A percentile compares a stretch with the other conserved stretches of the same genome.
Evolutionary conservation across 2,113 vertebrate species (phyloP).

Genomic region (Corythornis cristatus): DNA sequence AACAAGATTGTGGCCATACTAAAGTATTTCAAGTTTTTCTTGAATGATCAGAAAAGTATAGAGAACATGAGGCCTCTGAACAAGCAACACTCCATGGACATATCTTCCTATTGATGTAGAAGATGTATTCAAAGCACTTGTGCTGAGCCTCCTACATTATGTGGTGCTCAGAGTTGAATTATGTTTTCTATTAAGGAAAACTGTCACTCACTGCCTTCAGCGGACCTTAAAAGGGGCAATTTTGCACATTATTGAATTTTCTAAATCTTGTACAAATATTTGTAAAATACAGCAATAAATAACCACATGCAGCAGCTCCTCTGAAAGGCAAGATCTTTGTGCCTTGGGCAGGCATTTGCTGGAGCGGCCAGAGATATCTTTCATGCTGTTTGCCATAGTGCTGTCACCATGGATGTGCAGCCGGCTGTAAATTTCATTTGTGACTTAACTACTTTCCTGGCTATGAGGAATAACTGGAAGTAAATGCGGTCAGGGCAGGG

Average conservation of each 20-base stretch:
- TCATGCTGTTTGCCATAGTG: conserved; percentile 21
- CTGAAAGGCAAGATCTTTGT: conserved; percentile 22
- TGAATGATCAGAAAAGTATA: neutral
- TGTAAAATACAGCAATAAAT: conserved; percentile 59
- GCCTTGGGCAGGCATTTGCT: conserved; percentile 26
- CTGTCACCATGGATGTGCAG: neutral
- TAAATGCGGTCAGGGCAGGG: neutral
- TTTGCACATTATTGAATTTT: conserved; percentile 58
- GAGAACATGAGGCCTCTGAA: neutral
- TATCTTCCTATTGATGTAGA: neutral
- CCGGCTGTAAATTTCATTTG: conserved; percentile 33
- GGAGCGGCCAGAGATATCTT: neutral
- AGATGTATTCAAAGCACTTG: conserved; percentile 30
- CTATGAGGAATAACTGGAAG: conserved; percentile 30
- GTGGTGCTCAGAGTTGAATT: conserved; percentile 2
- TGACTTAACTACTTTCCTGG: conserved; percentile 32
- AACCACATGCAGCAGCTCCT: conserved; percentile 5
- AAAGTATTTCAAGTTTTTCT: neutral
- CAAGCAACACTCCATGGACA: rapidly evolving
- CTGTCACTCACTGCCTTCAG: conserved; percentile 52
- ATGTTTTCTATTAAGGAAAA: conserved; percentile 55
- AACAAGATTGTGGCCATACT: neutral
- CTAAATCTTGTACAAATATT: conserved; percentile 68
- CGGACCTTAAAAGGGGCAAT: conserved; percentile 27
- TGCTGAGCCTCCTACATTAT: conserved; percentile 19